These are phyloP conservation scores for Siphamia tubifer DNA, from an alignment of 2,113 vertebrate species.

Conservation along the genomic window DNA sequence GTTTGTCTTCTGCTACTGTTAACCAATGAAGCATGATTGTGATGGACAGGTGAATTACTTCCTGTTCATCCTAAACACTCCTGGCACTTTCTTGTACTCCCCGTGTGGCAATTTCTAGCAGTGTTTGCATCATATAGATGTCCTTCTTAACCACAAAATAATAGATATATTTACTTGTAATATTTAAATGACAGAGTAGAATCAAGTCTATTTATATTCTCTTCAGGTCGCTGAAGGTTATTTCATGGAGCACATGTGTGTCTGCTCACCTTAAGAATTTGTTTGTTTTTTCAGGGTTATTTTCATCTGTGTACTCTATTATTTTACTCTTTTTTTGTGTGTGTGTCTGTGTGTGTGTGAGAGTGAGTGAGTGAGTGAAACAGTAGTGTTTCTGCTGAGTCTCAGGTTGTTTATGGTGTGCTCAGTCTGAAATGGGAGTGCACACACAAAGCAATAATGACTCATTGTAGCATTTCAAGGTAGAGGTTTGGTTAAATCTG, in stretches of 20 bases:
- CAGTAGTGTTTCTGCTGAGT: not conserved
- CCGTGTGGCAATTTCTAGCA: slow-evolving; percentile 7
- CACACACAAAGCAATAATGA: slow-evolving; percentile 27
- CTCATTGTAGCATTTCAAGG: slow-evolving; percentile 2
- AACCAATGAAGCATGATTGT: slow-evolving; percentile 48
- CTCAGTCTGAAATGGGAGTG: not conserved
- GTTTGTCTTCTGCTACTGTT: slow-evolving; percentile 4
- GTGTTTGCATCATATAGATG: slow-evolving; percentile 37
- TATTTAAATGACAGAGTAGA: slow-evolving; percentile 12
- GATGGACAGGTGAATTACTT: slow-evolving; percentile 31
- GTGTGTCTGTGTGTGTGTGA: not conserved
- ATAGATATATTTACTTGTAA: slow-evolving; percentile 15
- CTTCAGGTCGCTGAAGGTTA: slow-evolving; percentile 11
- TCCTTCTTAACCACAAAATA: slow-evolving; percentile 43
- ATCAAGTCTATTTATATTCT: not conserved
- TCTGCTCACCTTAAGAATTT: not conserved
- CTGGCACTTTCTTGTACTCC: slow-evolving; percentile 57
- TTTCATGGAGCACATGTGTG: slow-evolving; percentile 14
- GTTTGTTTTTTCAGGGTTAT: not conserved
- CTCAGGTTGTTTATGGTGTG: slow-evolving; percentile 11
- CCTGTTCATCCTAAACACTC: slow-evolving; percentile 25
- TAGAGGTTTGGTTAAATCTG: not conserved
- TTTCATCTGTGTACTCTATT: not conserved
- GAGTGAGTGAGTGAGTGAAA: too few species aligned
- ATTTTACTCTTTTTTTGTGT: not conserved